Conservation (phyloP, 2,113 vertebrate species). For the Corythoichthys intestinalis region DNA sequence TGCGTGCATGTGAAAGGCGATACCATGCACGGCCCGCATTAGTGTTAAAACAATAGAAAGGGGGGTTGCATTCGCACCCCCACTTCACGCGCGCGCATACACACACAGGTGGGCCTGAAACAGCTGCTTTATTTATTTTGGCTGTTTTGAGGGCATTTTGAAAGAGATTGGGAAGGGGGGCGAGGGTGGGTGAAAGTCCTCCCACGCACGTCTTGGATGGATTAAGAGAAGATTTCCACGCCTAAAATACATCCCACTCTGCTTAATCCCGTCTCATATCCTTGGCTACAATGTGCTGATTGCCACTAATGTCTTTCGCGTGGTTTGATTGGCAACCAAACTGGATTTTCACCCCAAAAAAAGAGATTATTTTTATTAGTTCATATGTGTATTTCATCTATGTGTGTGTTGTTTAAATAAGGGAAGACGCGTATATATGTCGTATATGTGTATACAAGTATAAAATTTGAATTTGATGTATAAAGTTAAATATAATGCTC, state of each 20-base stretch:
- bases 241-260: constrained; percentile 57
- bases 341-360: not conserved
- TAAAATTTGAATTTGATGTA: too few species aligned
- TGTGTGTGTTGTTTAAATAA: too few species aligned
- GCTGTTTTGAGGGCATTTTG: not conserved
- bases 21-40: constrained; percentile 58
- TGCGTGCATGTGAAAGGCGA: constrained; percentile 72
- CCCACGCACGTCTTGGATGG: constrained; percentile 34
- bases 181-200: not conserved
- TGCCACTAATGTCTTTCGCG: constrained; percentile 70
- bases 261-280: constrained; percentile 68
- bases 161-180: not conserved
- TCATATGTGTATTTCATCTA: not conserved
- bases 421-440: too few species aligned
- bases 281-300: constrained; percentile 64
- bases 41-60: constrained; percentile 63
- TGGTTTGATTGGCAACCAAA: constrained; percentile 53
- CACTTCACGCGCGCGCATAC: not conserved
- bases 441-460: not conserved
- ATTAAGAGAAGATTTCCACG: constrained; percentile 69
- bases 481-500: too few species aligned
- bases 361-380: not conserved
- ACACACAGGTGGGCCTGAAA: constrained; percentile 29
- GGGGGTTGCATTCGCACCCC: not conserved
- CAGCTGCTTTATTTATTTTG: constrained; percentile 3